Conservation (phyloP, 2,888 invertebrate species). For the Drosophila merina region DNA sequence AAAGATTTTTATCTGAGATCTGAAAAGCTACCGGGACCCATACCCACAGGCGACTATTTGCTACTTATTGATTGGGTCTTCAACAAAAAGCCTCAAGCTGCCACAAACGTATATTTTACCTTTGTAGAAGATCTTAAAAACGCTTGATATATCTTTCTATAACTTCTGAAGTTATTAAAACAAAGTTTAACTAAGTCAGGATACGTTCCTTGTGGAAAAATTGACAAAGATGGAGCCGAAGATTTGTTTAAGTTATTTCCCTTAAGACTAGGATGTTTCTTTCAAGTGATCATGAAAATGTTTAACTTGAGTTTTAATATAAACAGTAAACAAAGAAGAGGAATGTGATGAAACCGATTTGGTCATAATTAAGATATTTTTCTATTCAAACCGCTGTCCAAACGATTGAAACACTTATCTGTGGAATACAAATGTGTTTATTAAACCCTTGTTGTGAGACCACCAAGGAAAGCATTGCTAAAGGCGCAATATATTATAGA, state of each 20-base stretch:
- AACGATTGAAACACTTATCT: conserved; percentile 10
- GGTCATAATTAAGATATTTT: conserved; percentile 1
- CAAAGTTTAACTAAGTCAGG: no score
- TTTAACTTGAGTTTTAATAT: neutral
- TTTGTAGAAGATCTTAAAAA: conserved; percentile 43
- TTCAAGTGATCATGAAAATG: no score
- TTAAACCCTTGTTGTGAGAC: conserved; percentile 27
- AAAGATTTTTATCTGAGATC: conserved; percentile 45
- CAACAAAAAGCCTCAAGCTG: conserved; percentile 27
- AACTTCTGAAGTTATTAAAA: no score
- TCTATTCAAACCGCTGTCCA: neutral
- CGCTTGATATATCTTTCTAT: neutral
- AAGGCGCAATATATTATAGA: conserved; percentile 3
- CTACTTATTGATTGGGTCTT: conserved; percentile 39
- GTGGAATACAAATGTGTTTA: conserved; percentile 33
- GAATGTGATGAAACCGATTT: neutral
- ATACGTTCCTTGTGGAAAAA: no score
- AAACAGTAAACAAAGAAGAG: neutral
- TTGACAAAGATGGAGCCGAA: no score
- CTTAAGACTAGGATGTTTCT: no score
- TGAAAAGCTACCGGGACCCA: conserved; percentile 42
- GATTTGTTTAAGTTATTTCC: no score
- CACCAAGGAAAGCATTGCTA: conserved; percentile 20
- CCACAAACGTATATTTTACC: conserved; percentile 50
- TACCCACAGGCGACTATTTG: conserved; percentile 55